Evolutionary conservation across 1,140 invertebrate species (phyloP), one percentile per base, ranked within the genome.

Genomic region (Drosophila bipectinata): DNA sequence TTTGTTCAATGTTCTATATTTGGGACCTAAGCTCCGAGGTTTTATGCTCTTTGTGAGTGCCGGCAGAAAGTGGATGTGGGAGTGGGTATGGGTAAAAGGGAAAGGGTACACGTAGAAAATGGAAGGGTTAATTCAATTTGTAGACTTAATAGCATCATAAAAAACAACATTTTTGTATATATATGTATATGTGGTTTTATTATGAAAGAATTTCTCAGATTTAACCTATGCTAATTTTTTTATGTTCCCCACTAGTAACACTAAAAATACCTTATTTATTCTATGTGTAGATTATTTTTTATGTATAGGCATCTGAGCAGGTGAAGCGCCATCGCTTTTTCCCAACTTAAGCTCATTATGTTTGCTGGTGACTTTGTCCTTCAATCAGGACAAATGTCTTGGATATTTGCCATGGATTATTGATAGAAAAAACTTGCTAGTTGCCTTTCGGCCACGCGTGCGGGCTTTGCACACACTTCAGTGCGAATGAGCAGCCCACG

Each of bases 261-360:
- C 1, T 28, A 28, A 1, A 26, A 26, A 4, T 41, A n/a, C 3
- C 0, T 41, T 15, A 41, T 18, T 45, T 45, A 15, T 7, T 18
- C 14, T 15, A 2, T 14, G 18, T 67, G 63, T n/a, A 26, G 5
- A 8, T 15, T 32, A 37, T 48, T 55, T 56, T 47, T 18, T 55
- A 30, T 37, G 21, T 41, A 54, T 10, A 18, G 39, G 24, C 37
- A 32, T 30, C 66, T 49, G 24, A 41, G 51, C 52, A 74, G 51
- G 37, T 74, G 56, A 68, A 59, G 49, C 59, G 49, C 37, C 54
- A 32, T 3, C 56, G 63, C 56, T 66, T 77, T 44, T 66, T 64
- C 56, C 58, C 44, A 51, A 49, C 34, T 63, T 88, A 88, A 87
- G 79, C 83, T 83, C 79, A 88, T 87, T 87, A 83, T 88, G 62